Evolutionary conservation across 2,113 vertebrate species (phyloP).

Genomic region (Thomomys bottae): DNA sequence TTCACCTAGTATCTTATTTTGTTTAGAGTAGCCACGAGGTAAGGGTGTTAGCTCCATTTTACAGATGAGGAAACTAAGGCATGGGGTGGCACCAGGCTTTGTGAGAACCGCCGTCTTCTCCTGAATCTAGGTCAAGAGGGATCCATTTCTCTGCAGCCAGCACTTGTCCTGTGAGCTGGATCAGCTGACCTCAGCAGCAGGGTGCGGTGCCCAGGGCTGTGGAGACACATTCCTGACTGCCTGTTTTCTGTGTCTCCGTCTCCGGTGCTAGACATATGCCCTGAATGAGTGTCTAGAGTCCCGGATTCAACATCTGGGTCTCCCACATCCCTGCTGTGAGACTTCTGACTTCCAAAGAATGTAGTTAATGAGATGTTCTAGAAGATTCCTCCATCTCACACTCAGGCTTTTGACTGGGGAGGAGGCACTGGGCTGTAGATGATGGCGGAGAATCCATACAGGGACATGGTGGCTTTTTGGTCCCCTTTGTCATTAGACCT

Average conservation of each 20-base stretch:
- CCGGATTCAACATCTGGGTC: not conserved
- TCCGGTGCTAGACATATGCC: not conserved
- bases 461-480: not conserved
- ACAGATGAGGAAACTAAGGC: not conserved
- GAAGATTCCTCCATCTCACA: not conserved
- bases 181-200: not conserved
- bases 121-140: not conserved
- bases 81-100: not conserved
- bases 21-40: accelerated
- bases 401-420: not conserved
- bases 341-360: not conserved
- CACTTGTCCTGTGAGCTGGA: not conserved
- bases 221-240: not conserved
- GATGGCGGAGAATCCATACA: not conserved
- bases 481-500: not conserved
- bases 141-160: no score
- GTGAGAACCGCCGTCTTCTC: not conserved
- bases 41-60: not conserved
- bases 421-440: not conserved
- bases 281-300: no score
- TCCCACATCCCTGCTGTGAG: not conserved
- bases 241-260: not conserved
- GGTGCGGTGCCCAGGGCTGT: not conserved
- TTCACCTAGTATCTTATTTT: not conserved
- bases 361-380: not conserved